Evolutionary conservation across 2,797 vertebrate genomes (phyloP), one percentile per base, ranked within the genome.

Genomic region (Petrocephalus schoutedeni): DNA sequence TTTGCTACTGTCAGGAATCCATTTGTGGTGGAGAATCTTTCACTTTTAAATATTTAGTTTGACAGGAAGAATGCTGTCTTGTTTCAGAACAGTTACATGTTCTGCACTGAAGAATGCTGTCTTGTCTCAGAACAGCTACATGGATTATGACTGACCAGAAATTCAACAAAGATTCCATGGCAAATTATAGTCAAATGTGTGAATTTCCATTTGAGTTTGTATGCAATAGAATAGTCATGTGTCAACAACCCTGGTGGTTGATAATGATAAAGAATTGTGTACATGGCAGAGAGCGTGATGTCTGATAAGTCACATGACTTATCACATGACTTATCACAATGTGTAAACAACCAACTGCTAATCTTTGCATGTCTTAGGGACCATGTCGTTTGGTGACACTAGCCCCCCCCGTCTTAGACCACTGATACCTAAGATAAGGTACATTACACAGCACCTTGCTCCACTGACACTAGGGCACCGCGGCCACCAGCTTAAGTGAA

Each of bases 231-330:
- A 84, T 51, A 84, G 49, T 21, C 28, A 4, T 56, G 51, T 83
- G 80, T 83, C 45, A 83, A 83, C 80, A 83, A 53, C 82, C 2
- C 80, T 83, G 19, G 41, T 53, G 71, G 82, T 49, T 53, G 51
- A 56, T 84, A 84, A 83, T 83, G 80, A 83, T 71, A 71, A 71
- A 71, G 64, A 71, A 71, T 71, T 21, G 82, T 84, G 51, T n/a
- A 54, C 82, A 84, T 28, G 49, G 80, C 41, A 53, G 41, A 83
- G 80, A 83, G 82, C 14, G n/a, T 32, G 51, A 84, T 14, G 82
- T 84, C 51, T 84, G 82, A 53, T 84, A 77, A 77, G 36, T 77
- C 71, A 45, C 71, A 77, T 77, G 49, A 54, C 51, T 84, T 84
- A 84, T 77, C 71, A 45, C 71, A 77, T 77, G 49, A 54, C 82